Conservation (phyloP, 2,888 invertebrate species). For the Drymonia ruficornis region DNA sequence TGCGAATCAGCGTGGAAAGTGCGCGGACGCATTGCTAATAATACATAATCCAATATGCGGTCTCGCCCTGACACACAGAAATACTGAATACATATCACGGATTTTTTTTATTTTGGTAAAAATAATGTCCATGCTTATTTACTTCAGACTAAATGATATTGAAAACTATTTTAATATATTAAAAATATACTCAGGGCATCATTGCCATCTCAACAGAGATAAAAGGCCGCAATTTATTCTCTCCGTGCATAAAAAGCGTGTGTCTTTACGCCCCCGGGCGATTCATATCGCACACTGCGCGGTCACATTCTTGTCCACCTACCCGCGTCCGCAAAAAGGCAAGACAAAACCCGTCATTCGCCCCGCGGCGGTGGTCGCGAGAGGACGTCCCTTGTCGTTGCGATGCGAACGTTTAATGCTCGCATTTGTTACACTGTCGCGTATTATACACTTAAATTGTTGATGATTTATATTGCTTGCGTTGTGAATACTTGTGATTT, state of each 20-base stretch:
- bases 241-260: constrained; percentile 50
- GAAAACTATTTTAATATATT: no score
- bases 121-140: no score
- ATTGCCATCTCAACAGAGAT: constrained; percentile 24
- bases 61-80: no score
- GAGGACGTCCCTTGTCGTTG: constrained; percentile 66
- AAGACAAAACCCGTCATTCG: constrained; percentile 50
- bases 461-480: not conserved
- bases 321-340: constrained; percentile 60
- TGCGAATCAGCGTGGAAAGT: no score
- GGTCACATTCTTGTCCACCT: constrained; percentile 71
- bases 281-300: constrained; percentile 69
- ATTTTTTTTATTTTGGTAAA: no score
- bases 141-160: no score
- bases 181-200: no score
- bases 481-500: not conserved
- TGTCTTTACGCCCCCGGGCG: constrained; percentile 61
- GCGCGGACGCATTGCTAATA: no score
- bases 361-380: constrained; percentile 58
- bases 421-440: constrained; percentile 52
- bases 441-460: constrained; percentile 24
- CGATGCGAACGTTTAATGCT: constrained; percentile 55
- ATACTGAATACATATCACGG: no score
- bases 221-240: constrained; percentile 54
- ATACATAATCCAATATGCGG: no score